phyloP scores from a whole-genome alignment of 2,797 vertebrate species.

The Pangasius mekongensis region DNA sequence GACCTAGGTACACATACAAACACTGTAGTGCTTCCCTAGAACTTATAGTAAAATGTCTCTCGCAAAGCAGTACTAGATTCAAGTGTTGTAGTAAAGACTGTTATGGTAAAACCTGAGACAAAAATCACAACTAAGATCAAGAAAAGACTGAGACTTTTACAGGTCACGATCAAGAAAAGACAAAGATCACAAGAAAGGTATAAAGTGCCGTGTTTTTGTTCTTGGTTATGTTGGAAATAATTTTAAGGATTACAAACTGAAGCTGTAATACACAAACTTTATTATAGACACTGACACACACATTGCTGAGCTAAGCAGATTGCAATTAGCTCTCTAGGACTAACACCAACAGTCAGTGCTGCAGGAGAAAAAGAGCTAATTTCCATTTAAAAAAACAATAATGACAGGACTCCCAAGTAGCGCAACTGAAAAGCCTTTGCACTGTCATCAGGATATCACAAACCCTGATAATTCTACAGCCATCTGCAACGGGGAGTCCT shows the following conservation, averaged over 20 bases:
- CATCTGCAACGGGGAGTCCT: neutral
- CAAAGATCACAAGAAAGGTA: neutral
- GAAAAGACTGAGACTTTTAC: neutral
- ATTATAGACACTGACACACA: neutral
- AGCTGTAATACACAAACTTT: neutral
- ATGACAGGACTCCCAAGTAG: neutral
- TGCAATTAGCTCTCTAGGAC: neutral
- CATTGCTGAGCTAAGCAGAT: neutral
- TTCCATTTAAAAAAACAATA: neutral
- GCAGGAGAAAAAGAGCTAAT: neutral
- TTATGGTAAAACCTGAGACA: neutral
- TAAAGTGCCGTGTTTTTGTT: neutral
- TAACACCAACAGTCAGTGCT: neutral
- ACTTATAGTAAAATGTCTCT: neutral
- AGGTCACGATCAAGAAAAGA: neutral
- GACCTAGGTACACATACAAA: neutral
- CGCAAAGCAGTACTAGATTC: neutral
- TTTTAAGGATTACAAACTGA: neutral
- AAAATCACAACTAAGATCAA: neutral
- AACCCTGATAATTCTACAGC: neutral
- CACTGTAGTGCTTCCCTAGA: neutral
- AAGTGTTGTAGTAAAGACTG: neutral
- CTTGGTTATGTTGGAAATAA: neutral
- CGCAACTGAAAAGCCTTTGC: neutral
- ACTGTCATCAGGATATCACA: neutral